Conservation (phyloP, 2,888 invertebrate species). For the Oligia fasciuncula region DNA sequence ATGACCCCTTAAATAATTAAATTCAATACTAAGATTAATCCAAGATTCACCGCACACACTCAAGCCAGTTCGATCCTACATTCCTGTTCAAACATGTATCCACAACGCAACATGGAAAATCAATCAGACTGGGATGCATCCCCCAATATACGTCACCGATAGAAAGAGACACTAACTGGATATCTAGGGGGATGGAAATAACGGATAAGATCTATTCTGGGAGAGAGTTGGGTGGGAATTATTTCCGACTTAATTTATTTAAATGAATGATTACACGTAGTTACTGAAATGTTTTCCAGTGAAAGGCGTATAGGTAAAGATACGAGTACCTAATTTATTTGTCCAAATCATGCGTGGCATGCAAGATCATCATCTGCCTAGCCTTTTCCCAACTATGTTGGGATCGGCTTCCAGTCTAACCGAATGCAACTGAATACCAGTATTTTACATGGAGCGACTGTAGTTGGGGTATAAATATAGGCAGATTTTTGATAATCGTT, state of each 20-base stretch:
- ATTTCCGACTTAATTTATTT: slow-evolving; percentile 24
- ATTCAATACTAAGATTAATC: slow-evolving; percentile 8
- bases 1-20: background rate
- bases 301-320: background rate
- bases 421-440: too few species aligned
- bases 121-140: slow-evolving; percentile 57
- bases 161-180: slow-evolving; percentile 29
- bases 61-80: slow-evolving; percentile 36
- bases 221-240: background rate
- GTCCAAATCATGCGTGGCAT: too few species aligned
- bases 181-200: slow-evolving; percentile 11
- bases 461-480: too few species aligned
- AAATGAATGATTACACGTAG: background rate
- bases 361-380: too few species aligned
- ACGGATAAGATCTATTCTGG: slow-evolving; percentile 14
- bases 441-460: too few species aligned
- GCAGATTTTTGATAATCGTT: too few species aligned
- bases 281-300: background rate
- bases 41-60: slow-evolving; percentile 26
- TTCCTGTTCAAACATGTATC: slow-evolving; percentile 59
- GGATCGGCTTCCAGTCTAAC: too few species aligned
- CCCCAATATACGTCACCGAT: slow-evolving; percentile 28
- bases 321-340: too few species aligned
- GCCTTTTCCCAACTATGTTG: too few species aligned
- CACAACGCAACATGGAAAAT: slow-evolving; percentile 63